Evolutionary conservation across 1,140 invertebrate genomes (phyloP).

Genomic region (Halictus rubicundus): DNA sequence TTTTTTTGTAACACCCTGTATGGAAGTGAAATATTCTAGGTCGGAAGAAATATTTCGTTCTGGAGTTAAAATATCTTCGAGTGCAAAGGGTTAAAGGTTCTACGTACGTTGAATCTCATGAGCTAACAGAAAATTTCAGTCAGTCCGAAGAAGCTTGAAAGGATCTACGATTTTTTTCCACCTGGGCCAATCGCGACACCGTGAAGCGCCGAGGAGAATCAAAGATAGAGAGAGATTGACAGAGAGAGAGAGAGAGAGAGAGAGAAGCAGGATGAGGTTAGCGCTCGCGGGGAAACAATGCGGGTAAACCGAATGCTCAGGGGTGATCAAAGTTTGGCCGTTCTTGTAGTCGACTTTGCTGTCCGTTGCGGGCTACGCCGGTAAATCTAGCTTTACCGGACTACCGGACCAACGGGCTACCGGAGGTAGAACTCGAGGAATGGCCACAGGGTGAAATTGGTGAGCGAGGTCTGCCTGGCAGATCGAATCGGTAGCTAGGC

Average conservation of each 20-base stretch:
- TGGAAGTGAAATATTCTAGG: too few species aligned
- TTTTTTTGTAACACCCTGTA: too few species aligned
- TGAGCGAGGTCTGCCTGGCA: conserved; percentile 68
- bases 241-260: neutral
- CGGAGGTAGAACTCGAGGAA: conserved; percentile 55
- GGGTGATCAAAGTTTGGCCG: conserved; percentile 57
- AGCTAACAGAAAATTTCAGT: too few species aligned
- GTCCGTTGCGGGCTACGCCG: conserved; percentile 43
- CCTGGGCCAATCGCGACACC: too few species aligned
- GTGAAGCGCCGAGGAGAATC: neutral
- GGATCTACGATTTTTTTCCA: too few species aligned
- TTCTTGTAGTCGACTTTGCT: conserved; percentile 51
- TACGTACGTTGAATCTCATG: too few species aligned
- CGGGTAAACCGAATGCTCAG: conserved; percentile 50
- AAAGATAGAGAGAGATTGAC: neutral
- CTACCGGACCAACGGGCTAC: conserved; percentile 38
- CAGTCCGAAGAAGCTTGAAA: too few species aligned
- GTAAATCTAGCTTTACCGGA: conserved; percentile 48
- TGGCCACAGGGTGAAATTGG: conserved; percentile 52
- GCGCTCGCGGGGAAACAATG: conserved; percentile 26
- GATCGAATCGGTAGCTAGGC: conserved; percentile 72
- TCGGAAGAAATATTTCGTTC: too few species aligned
- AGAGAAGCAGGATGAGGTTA: neutral
- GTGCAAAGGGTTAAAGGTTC: too few species aligned
- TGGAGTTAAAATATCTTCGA: too few species aligned